Conservation (phyloP, 2,888 invertebrate genomes). For the Acrocera orbiculus region DNA sequence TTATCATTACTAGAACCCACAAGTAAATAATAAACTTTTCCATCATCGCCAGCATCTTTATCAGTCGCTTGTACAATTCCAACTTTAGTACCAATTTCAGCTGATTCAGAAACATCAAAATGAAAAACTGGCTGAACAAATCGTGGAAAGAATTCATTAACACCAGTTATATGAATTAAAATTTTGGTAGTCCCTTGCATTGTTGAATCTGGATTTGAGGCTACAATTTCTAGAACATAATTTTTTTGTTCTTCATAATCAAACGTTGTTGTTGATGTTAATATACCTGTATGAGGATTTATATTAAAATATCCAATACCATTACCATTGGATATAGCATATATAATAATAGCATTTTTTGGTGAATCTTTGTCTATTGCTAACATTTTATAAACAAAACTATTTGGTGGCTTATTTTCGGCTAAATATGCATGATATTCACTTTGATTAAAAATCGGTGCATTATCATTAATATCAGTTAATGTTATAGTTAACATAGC, state of each 20-base stretch:
- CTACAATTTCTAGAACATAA: conserved; percentile 60
- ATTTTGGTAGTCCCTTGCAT: conserved; percentile 62
- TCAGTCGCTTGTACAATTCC: conserved; percentile 78
- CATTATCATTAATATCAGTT: conserved; percentile 86
- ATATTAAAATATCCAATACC: conserved; percentile 60
- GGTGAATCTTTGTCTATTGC: conserved; percentile 78
- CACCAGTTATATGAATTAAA: conserved; percentile 58
- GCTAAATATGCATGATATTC: conserved; percentile 59
- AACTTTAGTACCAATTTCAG: conserved; percentile 66
- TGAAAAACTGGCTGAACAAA: conserved; percentile 81
- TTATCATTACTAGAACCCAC: conserved; percentile 85
- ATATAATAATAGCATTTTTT: conserved; percentile 69
- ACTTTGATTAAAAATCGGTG: conserved; percentile 66
- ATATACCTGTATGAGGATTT: conserved; percentile 56
- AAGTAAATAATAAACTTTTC: conserved; percentile 76
- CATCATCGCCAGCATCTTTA: conserved; percentile 75
- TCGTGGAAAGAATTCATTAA: conserved; percentile 76
- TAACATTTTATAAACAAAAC: conserved; percentile 52
- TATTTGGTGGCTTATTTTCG: conserved; percentile 64
- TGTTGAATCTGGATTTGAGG: conserved; percentile 69
- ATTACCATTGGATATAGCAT: conserved; percentile 60
- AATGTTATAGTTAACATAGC: conserved; percentile 71
- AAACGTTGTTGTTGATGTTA: conserved; percentile 57
- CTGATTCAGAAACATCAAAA: conserved; percentile 84
- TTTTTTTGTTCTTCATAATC: conserved; percentile 70